Base-by-base conservation (phyloP, 2,113 vertebrate species). In the Misgurnus mizolepis region DNA sequence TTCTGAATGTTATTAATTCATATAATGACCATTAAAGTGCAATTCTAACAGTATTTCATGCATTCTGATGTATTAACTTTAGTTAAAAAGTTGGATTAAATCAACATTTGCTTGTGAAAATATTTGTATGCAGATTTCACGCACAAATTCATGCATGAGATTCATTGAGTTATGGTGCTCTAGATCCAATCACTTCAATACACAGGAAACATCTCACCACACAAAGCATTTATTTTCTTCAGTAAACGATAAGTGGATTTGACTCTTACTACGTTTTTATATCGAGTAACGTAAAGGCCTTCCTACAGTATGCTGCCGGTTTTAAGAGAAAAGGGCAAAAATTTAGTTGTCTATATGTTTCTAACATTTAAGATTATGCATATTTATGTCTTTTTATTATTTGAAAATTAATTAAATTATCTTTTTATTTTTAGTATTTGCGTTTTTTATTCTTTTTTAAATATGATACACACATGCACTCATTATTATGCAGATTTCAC, bases 111-210 rank as follows among this genome's bases (percentile, higher is more conserved):
- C 22, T 22, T 22, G 22, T 22, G 22, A 22, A 22, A 22, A 22
- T 22, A 22, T 22, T 22, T 22, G 22, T 22, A 22, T 22, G 22
- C 22, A 22, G 22, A 22, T 22, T 22, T 22, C 22, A 22, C 22
- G 22, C 22, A 22, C 22, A 22, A 22, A 22, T 1, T 4, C 5
- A 68, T 10, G 14, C 6, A 9, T 47, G 14, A 8, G 17, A 40
- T 14, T 45, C n/a, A 18, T 18, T 39, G 14, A 55, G 50, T 6
- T 55, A 5, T 40, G 50, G 6, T 22, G 45, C 18, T 56, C 15
- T 22, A 22, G 66, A 79, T 76, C 70, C 39, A 71, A 66, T 84
- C 22, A 65, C 66, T 22, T 17, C 34, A 60, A 67, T 68, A 60
- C 49, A 76, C 41, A 45, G 78, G 43, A 83, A 76, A 65, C 34